Percentiles rank a stretch among this genome's conserved stretches.
phyloP scores from a whole-genome alignment of 2,113 vertebrate species.

The Pseudois nayaur region DNA sequence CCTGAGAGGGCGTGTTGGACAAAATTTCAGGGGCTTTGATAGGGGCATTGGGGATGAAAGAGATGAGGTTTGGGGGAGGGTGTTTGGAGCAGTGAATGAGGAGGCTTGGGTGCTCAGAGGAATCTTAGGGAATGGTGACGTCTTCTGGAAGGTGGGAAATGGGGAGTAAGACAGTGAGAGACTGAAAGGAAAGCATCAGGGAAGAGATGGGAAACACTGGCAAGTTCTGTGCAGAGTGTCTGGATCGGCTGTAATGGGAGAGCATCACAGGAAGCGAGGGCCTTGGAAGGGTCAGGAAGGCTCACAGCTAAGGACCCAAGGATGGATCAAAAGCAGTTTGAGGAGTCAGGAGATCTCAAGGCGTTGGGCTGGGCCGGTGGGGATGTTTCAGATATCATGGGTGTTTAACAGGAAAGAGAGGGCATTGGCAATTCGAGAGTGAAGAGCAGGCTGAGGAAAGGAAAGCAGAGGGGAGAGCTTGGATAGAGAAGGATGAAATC shows the following conservation, averaged over 20 bases:
- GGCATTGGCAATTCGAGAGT: rapidly evolving
- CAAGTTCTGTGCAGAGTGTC: background rate
- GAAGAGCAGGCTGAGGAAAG: background rate
- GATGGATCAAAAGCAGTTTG: background rate
- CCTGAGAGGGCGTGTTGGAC: background rate
- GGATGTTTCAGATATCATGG: background rate
- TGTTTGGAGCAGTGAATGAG: background rate
- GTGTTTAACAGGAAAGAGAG: background rate
- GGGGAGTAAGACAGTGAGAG: background rate
- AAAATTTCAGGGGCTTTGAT: background rate
- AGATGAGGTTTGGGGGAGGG: background rate
- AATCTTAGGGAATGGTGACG: background rate
- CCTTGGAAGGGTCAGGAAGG: no score
- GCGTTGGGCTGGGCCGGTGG: background rate
- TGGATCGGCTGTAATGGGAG: background rate
- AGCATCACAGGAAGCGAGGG: no score
- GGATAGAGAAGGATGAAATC: rapidly evolving
- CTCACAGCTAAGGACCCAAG: background rate
- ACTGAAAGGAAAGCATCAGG: background rate
- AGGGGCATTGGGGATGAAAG: background rate
- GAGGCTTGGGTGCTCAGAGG: background rate
- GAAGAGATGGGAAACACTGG: background rate
- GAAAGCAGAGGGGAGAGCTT: background rate
- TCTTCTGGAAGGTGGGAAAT: background rate
- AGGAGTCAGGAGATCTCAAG: background rate